These are phyloP conservation scores for Mesorhabditis belari DNA, from an alignment of 2,888 invertebrate genomes.

Conservation along the genomic window DNA sequence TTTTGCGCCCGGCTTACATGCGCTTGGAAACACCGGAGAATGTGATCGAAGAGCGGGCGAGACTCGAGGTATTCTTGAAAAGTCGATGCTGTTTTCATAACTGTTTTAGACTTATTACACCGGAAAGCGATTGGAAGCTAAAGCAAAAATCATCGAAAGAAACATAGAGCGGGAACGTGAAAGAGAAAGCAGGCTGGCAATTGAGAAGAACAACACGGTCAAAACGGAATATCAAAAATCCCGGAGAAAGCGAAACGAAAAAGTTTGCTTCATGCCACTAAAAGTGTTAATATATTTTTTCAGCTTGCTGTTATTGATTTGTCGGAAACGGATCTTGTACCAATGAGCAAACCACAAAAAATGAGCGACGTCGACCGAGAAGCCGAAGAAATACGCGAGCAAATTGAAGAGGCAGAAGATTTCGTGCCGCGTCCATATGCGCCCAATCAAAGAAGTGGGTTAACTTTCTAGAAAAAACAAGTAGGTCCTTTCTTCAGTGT, in stretches of 20 bases:
- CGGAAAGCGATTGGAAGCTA: background rate
- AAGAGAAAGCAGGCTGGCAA: background rate
- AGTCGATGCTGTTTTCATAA: background rate
- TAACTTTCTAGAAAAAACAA: no score
- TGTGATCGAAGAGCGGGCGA: background rate
- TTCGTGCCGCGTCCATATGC: background rate
- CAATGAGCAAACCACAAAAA: no score
- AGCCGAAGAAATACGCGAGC: background rate
- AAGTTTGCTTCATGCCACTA: no score
- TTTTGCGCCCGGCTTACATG: conserved; percentile 34
- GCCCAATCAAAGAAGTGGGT: no score
- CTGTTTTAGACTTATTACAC: background rate
- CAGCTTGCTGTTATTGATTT: no score
- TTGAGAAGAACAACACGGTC: no score
- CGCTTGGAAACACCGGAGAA: background rate
- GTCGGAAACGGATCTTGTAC: no score
- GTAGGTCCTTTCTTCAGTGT: no score
- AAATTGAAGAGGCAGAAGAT: background rate
- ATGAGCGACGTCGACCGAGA: no score
- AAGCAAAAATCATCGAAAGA: background rate
- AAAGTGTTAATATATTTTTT: no score
- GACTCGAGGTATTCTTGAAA: background rate
- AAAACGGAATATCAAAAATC: no score
- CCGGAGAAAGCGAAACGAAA: no score
- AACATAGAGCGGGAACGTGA: background rate